phyloP scores from a whole-genome alignment of 2,113 vertebrate species.

The Mystacornis crossleyi region DNA sequence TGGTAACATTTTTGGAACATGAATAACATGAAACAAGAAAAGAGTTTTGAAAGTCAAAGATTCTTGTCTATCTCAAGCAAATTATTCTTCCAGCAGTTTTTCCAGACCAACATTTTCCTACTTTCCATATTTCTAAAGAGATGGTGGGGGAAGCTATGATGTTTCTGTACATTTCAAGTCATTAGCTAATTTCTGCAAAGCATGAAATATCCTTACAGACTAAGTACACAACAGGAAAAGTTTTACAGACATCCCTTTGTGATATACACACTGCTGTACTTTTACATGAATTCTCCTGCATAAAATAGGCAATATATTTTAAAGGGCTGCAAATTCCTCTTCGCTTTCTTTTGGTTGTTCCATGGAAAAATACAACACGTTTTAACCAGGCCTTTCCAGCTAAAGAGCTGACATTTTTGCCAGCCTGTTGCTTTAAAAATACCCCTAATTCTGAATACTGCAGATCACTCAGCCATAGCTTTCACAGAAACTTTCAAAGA shows the following conservation, averaged over 20 bases:
- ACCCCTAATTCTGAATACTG: background rate
- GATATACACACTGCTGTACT: background rate
- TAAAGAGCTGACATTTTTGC: background rate
- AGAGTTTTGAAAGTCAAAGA: background rate
- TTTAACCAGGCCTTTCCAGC: background rate
- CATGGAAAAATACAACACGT: fast-evolving
- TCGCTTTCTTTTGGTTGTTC: background rate
- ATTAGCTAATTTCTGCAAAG: background rate
- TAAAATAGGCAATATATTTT: background rate
- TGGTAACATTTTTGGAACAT: background rate
- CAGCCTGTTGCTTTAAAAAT: background rate
- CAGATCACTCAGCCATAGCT: background rate
- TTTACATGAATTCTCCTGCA: background rate
- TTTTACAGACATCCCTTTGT: background rate
- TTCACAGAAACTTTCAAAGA: background rate
- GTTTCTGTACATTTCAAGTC: background rate
- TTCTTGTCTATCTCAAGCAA: background rate
- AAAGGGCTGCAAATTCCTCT: background rate
- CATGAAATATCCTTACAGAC: background rate
- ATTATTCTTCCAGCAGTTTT: background rate
- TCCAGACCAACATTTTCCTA: background rate
- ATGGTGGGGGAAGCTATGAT: fast-evolving
- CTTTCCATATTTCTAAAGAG: background rate
- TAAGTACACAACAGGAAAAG: fast-evolving
- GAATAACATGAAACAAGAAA: background rate